Base-by-base conservation (phyloP, 2,888 invertebrate genomes). In the Bruchidius siliquastri region DNA sequence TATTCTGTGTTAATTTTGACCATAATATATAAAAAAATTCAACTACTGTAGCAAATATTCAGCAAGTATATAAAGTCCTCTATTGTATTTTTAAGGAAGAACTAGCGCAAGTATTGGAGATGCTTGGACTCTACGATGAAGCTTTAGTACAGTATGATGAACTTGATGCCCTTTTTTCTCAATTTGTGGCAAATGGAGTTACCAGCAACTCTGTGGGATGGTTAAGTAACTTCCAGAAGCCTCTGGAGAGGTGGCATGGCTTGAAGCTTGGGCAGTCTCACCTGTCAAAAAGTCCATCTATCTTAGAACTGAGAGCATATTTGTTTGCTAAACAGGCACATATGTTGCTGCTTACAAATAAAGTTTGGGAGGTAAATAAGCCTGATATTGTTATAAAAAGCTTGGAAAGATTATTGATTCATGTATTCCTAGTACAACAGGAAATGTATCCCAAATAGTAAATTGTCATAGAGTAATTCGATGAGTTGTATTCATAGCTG, bases 91-190 rank as follows among this genome's bases (percentile, higher is more conserved):
- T 88, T 73, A 90, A 97, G 93, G 98, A 98, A 88, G 97, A 98
- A 88, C 89, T 98, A 80, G 98, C 97, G 74, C 95, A 98, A 87
- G 95, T 96, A 78, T 90, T 97, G 82, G 96, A 98, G 89, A 97
- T 97, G 94, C 88, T 98, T 78, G 96, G 96, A 74, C 89, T 98
- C 77, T 93, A 95, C 83, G 96, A 97, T 79, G 98, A 98, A 88
- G 96, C 98, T 20, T 88, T 98, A 79, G 95, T 98, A 73, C 98
- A 98, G 84, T 99, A 98, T 85, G 98, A 98, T 85, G 98, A 98
- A 87, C 88, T 99, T 83, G 98, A 98, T 88, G 98, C 97, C 71
- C 90, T 98, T 80, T 97, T 98, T 86, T 96, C 97, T 0, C 98
- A 98, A 88, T 98, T 97, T 88, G 93, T 98, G 73, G 92, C 96